Evolutionary conservation across 2,113 vertebrate genomes (phyloP), one percentile per base, ranked within the genome.

Genomic region (Sterrhoptilus dennistouni): DNA sequence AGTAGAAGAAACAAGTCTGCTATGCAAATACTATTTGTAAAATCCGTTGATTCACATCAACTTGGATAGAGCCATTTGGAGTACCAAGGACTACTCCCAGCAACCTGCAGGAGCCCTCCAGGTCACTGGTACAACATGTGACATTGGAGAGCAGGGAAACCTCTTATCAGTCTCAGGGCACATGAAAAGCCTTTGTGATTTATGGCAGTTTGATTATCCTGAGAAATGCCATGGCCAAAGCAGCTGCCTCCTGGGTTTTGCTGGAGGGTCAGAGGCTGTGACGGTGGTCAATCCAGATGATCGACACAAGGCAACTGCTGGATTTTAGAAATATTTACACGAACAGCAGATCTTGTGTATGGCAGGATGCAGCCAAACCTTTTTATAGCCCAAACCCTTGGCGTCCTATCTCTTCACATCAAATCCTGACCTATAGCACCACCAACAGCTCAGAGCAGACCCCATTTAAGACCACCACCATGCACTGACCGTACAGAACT

Each of bases 381-480:
- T 96, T 96, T 87, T 56, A 94, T 93, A 96, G 79, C 65, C 69
- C 68, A 94, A 87, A 60, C 24, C 81, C 64, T 69, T 85, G 35
- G 71, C 16, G 38, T 87, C 27, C 21, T 56, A 89, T 42, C 63
- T 70, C 69, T 82, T 89, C 64, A 75, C 45, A 71, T 49, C 44
- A 50, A 72, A 81, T 78, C 47, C 57, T 83, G 88, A 94, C 90
- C 82, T 90, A 95, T 83, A 79, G 27, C 59, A 79, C 22, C 29
- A 74, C 27, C 0, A 0, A 15, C 10, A 90, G 84, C 59, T 50
- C 66, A 20, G 36, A 7, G 19, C 0, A 63, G 66, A 50, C 63
- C 68, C 20, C 14, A 11, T 57, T 87, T 40, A 81, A 91, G 63
- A 75, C 78, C 84, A 79, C 35, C 17, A 8, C 47, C 59, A 18